Percentiles rank a stretch among this genome's conserved stretches.
Conservation (phyloP, 1,140 invertebrate genomes). For the Sitobion miscanthi region DNA sequence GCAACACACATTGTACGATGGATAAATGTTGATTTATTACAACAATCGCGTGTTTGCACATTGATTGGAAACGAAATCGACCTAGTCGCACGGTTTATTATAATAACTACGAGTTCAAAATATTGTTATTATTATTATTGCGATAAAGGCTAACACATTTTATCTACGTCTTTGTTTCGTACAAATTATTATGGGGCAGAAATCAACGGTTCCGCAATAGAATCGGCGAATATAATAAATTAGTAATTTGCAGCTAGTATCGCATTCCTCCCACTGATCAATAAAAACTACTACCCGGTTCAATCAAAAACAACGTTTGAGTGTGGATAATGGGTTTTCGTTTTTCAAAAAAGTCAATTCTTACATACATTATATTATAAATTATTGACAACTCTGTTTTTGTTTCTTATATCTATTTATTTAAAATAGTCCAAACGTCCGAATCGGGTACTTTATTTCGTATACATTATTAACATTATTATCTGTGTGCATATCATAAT, state of each 20-base stretch:
- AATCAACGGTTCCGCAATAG: background rate
- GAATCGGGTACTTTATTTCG: background rate
- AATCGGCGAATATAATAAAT: background rate
- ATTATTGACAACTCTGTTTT: background rate
- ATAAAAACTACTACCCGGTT: background rate
- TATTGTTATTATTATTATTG: background rate
- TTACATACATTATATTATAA: background rate
- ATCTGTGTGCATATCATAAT: background rate
- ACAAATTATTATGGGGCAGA: background rate
- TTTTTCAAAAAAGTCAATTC: background rate
- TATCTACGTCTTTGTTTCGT: background rate
- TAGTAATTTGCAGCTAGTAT: background rate
- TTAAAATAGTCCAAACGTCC: background rate
- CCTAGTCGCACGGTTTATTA: background rate
- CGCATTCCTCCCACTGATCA: background rate
- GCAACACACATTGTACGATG: too few relatives aligned
- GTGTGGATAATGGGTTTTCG: background rate
- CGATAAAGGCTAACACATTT: background rate
- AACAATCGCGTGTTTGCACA: background rate
- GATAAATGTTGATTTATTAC: background rate
- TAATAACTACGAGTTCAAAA: background rate
- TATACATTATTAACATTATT: background rate
- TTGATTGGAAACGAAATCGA: background rate
- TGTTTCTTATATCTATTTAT: background rate
- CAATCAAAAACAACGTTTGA: background rate